Base-by-base conservation (phyloP, 2,797 vertebrate species). In the Pipistrellus kuhlii region DNA sequence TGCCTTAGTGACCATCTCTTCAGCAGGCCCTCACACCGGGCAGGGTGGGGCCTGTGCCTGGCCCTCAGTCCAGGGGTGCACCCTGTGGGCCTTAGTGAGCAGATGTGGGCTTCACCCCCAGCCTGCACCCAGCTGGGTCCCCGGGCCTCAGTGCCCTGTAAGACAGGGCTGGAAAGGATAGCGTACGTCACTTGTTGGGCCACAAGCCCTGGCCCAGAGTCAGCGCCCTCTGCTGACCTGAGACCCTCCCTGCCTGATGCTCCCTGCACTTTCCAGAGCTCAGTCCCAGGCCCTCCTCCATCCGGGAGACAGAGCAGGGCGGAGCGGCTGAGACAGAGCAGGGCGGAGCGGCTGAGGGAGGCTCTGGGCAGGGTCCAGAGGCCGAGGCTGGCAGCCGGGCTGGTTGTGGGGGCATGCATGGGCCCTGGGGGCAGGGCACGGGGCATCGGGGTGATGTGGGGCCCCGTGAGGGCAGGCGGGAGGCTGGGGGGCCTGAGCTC, bases 211-310 rank as follows among this genome's bases (percentile, higher is more conserved):
- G 77, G 25, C 55, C 23, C 20, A 0, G 4, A 4, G 2, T 17
- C 30, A 38, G 41, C 1, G 0, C 53, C 20, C 55, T 62, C 7
- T 8, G 59, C 27, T 27, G 48, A 25, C 32, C 38, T n/a, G 41
- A 75, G 21, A 17, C n/a, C n/a, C 7, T 15, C 27, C 6, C 5
- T 0, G 0, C 66, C 48, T 21, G 11, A 6, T 0, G 0, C 6
- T 7, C 57, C 51, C 0, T 41, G 21, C 23, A 6, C 35, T 32
- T n/a, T 13, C 5, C 2, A 3, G 30, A 68, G 32, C 41, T 85
- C 41, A 32, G 41, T 20, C 5, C 44, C 27, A 44, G 30, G 25
- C 15, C 20, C 92, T 9, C 1, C 72, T 13, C 62, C 15, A 7
- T 0, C 17, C 41, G 25, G 0, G 1, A 23, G 35, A 13, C 44